phyloP scores from a whole-genome alignment of 2,113 vertebrate species.

The Arvicanthis niloticus region DNA sequence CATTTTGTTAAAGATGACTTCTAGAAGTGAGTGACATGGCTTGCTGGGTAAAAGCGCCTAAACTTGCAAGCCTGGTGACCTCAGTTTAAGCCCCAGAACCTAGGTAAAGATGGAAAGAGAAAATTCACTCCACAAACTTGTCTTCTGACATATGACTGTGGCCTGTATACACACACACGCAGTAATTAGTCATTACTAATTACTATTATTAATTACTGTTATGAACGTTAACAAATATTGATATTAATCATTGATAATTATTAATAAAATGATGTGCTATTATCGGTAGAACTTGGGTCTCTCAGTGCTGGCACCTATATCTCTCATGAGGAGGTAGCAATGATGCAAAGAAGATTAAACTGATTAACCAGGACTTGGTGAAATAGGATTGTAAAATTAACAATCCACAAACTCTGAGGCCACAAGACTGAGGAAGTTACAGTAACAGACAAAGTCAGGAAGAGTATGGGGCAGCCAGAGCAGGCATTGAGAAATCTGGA shows the following conservation, averaged over 20 bases:
- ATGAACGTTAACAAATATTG: too few relatives aligned
- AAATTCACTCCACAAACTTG: neutral
- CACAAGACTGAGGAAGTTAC: neutral
- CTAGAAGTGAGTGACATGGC: neutral
- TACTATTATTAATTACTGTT: too few relatives aligned
- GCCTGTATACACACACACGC: neutral
- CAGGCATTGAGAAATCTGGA: neutral
- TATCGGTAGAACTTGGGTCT: neutral
- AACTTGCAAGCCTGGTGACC: neutral
- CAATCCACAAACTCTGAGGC: neutral
- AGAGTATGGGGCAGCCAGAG: neutral
- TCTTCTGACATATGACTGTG: neutral
- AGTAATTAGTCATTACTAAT: neutral
- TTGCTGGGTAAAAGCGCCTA: neutral
- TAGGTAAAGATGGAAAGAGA: neutral
- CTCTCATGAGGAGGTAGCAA: neutral
- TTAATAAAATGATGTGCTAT: neutral
- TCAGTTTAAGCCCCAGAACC: neutral
- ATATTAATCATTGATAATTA: neutral
- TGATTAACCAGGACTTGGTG: neutral
- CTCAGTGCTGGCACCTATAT: neutral
- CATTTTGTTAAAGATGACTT: conserved; percentile 3
- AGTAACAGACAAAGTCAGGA: neutral
- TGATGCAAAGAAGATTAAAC: neutral
- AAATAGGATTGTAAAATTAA: neutral